Evolutionary conservation across 2,113 vertebrate species (phyloP).

Genomic region (Ceyx melanurus): DNA sequence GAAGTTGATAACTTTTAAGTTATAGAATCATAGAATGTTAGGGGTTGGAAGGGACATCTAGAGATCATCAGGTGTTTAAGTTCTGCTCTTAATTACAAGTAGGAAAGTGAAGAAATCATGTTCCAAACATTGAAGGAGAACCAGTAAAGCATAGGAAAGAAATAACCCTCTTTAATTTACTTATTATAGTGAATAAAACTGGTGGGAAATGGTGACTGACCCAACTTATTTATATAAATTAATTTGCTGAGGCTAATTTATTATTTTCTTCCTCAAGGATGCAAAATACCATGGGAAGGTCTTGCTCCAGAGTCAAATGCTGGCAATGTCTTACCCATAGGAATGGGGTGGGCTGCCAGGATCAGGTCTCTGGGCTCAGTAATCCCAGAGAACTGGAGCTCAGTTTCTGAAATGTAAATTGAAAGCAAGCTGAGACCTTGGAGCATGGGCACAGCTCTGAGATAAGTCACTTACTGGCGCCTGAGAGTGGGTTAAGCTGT

Average conservation of each 20-base stretch:
- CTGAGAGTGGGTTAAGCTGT: slow-evolving; percentile 55
- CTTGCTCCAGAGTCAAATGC: background rate
- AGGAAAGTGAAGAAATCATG: background rate
- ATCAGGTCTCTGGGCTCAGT: background rate
- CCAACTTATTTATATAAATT: background rate
- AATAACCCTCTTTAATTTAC: background rate
- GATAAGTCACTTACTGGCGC: background rate
- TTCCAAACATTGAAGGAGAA: background rate
- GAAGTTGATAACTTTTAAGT: background rate
- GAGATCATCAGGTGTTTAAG: background rate
- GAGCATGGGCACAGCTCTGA: background rate
- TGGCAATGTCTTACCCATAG: background rate
- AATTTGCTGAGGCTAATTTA: background rate
- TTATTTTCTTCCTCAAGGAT: background rate
- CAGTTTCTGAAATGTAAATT: background rate
- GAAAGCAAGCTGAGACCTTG: background rate
- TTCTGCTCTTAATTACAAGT: background rate
- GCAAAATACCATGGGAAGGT: background rate
- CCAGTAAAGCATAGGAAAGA: background rate
- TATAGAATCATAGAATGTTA: too few species aligned
- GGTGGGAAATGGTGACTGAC: background rate
- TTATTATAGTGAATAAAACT: background rate
- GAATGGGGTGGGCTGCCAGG: background rate
- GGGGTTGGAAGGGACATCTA: too few species aligned
- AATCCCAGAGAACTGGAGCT: background rate